Evolutionary conservation across 1,140 invertebrate species (phyloP).

Genomic region (Drosophila takahashii): DNA sequence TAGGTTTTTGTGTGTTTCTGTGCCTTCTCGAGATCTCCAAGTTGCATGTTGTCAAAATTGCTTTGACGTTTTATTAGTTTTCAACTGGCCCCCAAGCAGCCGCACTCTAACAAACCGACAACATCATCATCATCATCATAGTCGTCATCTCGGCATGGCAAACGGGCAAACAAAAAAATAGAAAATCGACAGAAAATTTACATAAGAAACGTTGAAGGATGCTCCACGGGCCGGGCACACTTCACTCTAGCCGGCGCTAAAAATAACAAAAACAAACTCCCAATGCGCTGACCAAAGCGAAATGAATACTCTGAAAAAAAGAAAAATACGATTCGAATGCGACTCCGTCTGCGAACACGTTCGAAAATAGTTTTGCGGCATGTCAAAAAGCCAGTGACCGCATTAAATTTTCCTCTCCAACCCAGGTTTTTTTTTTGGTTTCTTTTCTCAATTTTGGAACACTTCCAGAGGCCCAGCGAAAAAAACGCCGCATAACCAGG

Average conservation of each 20-base stretch:
- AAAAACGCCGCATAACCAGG: slow-evolving; percentile 18
- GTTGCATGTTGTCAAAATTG: slow-evolving; percentile 75
- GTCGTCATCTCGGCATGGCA: slow-evolving; percentile 17
- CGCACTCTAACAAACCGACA: slow-evolving; percentile 45
- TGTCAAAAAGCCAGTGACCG: slow-evolving; percentile 78
- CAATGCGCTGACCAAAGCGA: slow-evolving; percentile 68
- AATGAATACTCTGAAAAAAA: slow-evolving; percentile 40
- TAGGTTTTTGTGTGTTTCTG: slow-evolving; percentile 28
- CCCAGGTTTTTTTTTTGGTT: slow-evolving; percentile 28
- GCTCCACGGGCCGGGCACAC: slow-evolving; percentile 55
- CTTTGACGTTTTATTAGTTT: slow-evolving; percentile 82
- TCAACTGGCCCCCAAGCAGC: slow-evolving; percentile 41
- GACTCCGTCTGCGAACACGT: slow-evolving; percentile 54
- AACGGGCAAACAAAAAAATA: slow-evolving; percentile 32
- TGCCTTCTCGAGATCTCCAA: slow-evolving; percentile 44
- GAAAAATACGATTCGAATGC: slow-evolving; percentile 7
- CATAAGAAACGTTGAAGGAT: slow-evolving; percentile 78
- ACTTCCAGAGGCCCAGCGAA: slow-evolving; percentile 56
- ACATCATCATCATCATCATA: slow-evolving; percentile 29
- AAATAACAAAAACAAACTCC: slow-evolving; percentile 68
- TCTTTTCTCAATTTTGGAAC: slow-evolving; percentile 52
- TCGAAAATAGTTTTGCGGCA: slow-evolving; percentile 73
- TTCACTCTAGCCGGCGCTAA: slow-evolving; percentile 64
- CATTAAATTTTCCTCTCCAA: slow-evolving; percentile 64
- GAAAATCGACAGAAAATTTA: slow-evolving; percentile 58